Percentiles rank a stretch among this genome's conserved stretches.
Evolutionary conservation across 2,113 vertebrate species (phyloP).

Genomic region (Indicator maculatus): DNA sequence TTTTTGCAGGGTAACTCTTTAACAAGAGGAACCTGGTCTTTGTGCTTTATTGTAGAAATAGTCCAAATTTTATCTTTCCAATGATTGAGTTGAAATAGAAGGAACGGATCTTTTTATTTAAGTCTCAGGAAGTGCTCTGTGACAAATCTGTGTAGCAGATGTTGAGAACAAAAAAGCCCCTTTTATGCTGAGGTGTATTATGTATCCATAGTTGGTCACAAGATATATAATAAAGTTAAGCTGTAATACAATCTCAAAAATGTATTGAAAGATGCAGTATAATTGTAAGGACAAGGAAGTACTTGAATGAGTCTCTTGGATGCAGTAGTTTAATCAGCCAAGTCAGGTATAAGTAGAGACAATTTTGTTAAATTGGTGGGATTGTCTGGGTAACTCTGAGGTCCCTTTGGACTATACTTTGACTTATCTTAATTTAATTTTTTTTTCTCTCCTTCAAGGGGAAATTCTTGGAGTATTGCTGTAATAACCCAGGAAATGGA

Average conservation of each 20-base stretch:
- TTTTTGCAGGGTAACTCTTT: background rate
- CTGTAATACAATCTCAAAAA: background rate
- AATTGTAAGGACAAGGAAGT: background rate
- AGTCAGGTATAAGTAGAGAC: background rate
- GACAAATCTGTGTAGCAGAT: background rate
- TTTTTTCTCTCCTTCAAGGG: background rate
- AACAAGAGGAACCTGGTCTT: background rate
- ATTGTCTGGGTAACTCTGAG: background rate
- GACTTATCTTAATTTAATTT: background rate
- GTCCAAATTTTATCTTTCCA: background rate
- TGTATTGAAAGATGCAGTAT: background rate
- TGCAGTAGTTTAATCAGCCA: background rate
- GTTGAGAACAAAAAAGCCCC: background rate
- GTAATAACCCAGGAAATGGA: background rate
- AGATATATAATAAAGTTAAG: background rate
- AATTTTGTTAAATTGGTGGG: fast-evolving
- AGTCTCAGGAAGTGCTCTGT: background rate
- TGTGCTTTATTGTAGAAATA: background rate
- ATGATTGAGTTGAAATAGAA: background rate
- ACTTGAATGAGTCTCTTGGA: background rate
- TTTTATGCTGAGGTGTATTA: background rate
- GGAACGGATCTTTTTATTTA: background rate
- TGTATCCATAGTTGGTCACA: background rate
- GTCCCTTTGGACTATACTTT: background rate
- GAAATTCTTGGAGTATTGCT: background rate